Evolutionary conservation across 2,797 vertebrate genomes (phyloP), one percentile per base, ranked within the genome.

Genomic region (Dromococcyx pavoninus): DNA sequence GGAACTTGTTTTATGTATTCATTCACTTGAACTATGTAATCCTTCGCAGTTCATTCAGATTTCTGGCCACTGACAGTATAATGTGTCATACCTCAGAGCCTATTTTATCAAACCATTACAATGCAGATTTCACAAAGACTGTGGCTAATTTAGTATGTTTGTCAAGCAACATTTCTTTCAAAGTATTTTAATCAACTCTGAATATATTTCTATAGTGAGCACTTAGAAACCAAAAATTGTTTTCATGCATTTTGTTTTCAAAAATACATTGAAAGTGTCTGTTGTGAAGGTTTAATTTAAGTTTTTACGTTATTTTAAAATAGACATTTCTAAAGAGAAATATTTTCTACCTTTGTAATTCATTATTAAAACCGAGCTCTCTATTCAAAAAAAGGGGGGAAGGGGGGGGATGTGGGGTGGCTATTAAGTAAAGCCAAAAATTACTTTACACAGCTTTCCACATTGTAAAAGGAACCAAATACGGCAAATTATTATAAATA

Each of bases 11-110:
- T 92, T 66, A 56, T 25, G 4, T 17, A 69, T 86, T 79, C 16
- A 28, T 90, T 94, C 58, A 57, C 33, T 82, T 82, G 43, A 88
- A 83, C n/a, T 82, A 17, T 11, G 14, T 54, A 88, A 94, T 77
- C 39, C 27, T 88, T 46, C 11, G 4, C 19, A 77, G 50, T 86
- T 94, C 91, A 73, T 71, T 84, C 56, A 72, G 57, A 89, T 87
- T 94, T 87, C 84, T 93, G 88, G 77, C 76, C 67, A 32, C 13
- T 73, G 37, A 65, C 37, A 89, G 8, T 24, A 53, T 51, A 83
- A 83, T 4, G 13, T 86, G 61, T 41, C 62, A 13, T 75, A 83
- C 24, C 41, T 93, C 80, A 91, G 91, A 86, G 35, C 3, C 11
- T 12, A 25, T 85, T 93, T 86, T 72, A 72, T 73, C 61, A 80